These are phyloP conservation scores for Periparus ater DNA, from an alignment of 2,797 vertebrate species.

Conservation along the genomic window DNA sequence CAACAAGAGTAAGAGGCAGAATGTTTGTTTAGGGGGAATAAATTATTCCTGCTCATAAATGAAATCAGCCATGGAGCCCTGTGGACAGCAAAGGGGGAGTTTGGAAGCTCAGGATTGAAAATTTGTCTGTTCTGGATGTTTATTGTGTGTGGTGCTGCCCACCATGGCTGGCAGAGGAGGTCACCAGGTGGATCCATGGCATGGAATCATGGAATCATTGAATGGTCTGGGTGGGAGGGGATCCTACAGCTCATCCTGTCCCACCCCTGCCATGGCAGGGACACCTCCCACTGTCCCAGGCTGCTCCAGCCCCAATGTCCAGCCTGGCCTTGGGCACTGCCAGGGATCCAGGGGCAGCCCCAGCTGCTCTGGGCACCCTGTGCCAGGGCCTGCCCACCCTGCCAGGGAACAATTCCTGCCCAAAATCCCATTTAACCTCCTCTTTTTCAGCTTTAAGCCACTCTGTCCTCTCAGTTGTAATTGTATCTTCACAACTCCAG, in stretches of 20 bases:
- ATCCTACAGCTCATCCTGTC: rapidly evolving
- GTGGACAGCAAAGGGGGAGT: not conserved
- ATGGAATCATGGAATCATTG: not conserved
- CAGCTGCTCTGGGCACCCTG: not conserved
- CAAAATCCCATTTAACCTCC: not conserved
- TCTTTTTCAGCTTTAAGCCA: not conserved
- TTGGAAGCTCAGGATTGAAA: not conserved
- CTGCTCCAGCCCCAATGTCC: not conserved
- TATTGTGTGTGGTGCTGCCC: not conserved
- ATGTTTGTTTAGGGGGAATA: not conserved
- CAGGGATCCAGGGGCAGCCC: not conserved
- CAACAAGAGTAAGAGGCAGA: not conserved
- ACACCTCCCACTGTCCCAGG: not conserved
- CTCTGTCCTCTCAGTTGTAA: not conserved
- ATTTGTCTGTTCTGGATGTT: not conserved
- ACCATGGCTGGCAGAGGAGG: not conserved
- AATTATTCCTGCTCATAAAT: not conserved
- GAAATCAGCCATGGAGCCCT: not conserved
- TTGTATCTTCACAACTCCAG: not conserved
- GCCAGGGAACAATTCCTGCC: not conserved
- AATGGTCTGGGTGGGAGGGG: not conserved
- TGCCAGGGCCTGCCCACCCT: not conserved
- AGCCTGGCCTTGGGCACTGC: not conserved
- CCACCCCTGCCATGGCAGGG: not conserved
- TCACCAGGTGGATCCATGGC: not conserved